A percentile compares a stretch with the other conserved stretches of the same genome.
Conservation (phyloP, 2,888 invertebrate species). For the Meteorus colon region DNA sequence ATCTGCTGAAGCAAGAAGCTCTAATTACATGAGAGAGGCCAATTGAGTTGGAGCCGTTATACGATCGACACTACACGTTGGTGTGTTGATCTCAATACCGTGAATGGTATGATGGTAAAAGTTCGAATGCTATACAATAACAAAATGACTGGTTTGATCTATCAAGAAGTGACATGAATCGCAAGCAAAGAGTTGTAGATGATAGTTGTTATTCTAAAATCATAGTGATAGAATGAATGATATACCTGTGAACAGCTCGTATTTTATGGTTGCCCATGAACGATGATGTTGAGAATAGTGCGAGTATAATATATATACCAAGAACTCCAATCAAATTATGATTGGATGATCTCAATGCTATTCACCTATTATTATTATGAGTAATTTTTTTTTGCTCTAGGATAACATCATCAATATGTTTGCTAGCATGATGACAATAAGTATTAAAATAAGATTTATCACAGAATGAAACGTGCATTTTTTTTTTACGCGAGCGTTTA, state of each 20-base stretch:
- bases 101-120: constrained; percentile 33
- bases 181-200: constrained; percentile 22
- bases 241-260: constrained; percentile 27
- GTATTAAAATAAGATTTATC: not conserved
- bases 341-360: constrained; percentile 46
- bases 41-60: constrained; percentile 23
- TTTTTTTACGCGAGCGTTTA: no score
- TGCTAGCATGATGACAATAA: not conserved
- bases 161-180: not conserved
- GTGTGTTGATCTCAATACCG: not conserved
- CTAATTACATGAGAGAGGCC: constrained; percentile 28
- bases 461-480: no score
- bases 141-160: not conserved
- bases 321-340: constrained; percentile 36
- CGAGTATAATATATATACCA: not conserved
- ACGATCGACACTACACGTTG: not conserved
- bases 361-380: constrained; percentile 22
- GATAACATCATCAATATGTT: not conserved
- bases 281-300: constrained; percentile 1
- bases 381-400: not conserved
- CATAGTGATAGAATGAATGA: constrained; percentile 18
- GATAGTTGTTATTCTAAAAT: constrained; percentile 9
- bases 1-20: constrained; percentile 29
- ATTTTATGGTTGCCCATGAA: not conserved
- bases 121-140: not conserved